Evolutionary conservation across 2,888 invertebrate genomes (phyloP).

Genomic region (Molanna angustata): DNA sequence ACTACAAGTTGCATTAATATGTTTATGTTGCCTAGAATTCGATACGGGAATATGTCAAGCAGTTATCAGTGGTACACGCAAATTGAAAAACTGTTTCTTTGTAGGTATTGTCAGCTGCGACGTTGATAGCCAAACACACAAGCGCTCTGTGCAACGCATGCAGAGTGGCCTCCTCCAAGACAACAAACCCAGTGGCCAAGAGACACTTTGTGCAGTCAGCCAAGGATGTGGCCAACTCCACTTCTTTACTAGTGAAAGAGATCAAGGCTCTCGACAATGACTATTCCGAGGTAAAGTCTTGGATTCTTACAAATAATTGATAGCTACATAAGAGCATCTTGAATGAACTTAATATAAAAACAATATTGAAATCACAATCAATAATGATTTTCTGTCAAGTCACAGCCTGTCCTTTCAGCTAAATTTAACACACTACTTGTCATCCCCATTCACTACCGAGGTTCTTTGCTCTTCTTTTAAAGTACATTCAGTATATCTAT

Average conservation of each 20-base stretch:
- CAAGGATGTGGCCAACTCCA: slow-evolving; percentile 95
- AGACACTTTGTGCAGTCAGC: slow-evolving; percentile 97
- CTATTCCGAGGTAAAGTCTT: slow-evolving; percentile 63
- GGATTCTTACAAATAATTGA: not conserved
- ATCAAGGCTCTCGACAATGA: slow-evolving; percentile 88
- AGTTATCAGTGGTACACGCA: too few species aligned
- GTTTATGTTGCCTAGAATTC: not conserved
- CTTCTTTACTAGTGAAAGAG: slow-evolving; percentile 89
- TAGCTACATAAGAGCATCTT: too few species aligned
- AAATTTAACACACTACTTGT: too few species aligned
- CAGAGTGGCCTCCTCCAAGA: slow-evolving; percentile 86
- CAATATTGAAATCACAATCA: too few species aligned
- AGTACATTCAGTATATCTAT: slow-evolving; percentile 1
- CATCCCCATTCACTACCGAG: too few species aligned
- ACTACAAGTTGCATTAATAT: not conserved
- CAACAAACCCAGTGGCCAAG: slow-evolving; percentile 88
- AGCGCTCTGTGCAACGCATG: slow-evolving; percentile 95
- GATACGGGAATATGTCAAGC: too few species aligned
- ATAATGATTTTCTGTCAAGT: too few species aligned
- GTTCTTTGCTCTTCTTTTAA: too few species aligned
- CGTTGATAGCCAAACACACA: slow-evolving; percentile 94
- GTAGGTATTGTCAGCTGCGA: slow-evolving; percentile 84
- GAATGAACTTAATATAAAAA: too few species aligned
- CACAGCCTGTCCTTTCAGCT: too few species aligned
- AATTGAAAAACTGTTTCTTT: not conserved